Evolutionary conservation across 2,797 vertebrate species (phyloP).

Genomic region (Coluber constrictor): DNA sequence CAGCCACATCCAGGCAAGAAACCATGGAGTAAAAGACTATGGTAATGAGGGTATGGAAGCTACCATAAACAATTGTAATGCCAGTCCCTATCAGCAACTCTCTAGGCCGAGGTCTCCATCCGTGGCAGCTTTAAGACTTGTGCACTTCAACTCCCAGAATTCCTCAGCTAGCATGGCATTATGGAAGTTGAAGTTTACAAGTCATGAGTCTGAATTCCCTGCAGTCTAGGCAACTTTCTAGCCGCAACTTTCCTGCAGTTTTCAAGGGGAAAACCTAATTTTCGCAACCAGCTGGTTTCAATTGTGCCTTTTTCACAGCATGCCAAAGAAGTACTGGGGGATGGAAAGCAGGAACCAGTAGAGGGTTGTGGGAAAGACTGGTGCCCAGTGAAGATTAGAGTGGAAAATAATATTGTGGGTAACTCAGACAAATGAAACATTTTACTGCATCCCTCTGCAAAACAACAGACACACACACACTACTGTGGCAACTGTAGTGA

Average conservation of each 20-base stretch:
- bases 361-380: conserved; percentile 11
- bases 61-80: not conserved
- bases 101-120: not conserved
- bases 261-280: conserved; percentile 21
- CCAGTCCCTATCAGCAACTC: conserved; percentile 16
- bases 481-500: not conserved
- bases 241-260: conserved; percentile 25
- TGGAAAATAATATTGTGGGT: not conserved
- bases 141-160: not conserved
- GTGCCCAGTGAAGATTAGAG: not conserved
- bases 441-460: not conserved
- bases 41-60: not conserved
- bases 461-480: not conserved
- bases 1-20: not conserved
- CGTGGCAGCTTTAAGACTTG: not conserved
- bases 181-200: not conserved
- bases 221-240: not conserved
- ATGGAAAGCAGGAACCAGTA: conserved; percentile 29
- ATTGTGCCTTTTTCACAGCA: conserved; percentile 36
- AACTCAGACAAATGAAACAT: not conserved
- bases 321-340: conserved; percentile 27
- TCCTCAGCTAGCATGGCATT: not conserved
- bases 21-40: not conserved
- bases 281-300: conserved; percentile 56
- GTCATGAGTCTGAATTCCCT: not conserved